phyloP scores from a whole-genome alignment of 2,797 vertebrate genomes.

The Sciaenops ocellatus region DNA sequence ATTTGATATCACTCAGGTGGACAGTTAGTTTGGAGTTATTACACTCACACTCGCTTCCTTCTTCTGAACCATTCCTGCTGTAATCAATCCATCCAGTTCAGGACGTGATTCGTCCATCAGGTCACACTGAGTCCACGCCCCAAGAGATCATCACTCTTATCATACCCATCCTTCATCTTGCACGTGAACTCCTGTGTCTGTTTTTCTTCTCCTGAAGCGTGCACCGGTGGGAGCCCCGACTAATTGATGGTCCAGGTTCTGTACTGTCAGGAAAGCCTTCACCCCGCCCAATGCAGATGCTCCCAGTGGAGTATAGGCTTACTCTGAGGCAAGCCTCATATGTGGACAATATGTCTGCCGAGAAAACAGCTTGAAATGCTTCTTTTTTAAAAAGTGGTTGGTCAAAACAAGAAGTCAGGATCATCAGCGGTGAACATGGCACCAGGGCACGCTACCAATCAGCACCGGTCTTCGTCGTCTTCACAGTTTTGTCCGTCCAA shows the following conservation, averaged over 20 bases:
- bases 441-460: not conserved
- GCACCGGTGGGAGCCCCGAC: conserved; percentile 11
- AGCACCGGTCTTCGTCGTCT: no score
- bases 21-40: not conserved
- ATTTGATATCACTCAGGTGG: not conserved
- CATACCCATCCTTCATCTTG: conserved; percentile 16
- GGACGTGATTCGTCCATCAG: not conserved
- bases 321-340: conserved; percentile 3
- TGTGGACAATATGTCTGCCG: not conserved
- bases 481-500: no score
- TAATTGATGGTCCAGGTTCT: conserved; percentile 6
- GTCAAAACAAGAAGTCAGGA: not conserved
- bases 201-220: not conserved
- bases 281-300: not conserved
- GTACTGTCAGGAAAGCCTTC: not conserved
- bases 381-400: not conserved
- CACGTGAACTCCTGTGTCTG: not conserved
- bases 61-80: not conserved
- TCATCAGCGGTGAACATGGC: not conserved
- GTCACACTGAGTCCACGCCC: conserved; percentile 13
- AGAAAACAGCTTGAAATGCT: conserved; percentile 21
- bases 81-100: not conserved
- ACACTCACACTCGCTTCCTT: not conserved
- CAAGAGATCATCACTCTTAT: not conserved
- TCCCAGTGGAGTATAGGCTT: conserved; percentile 17